A percentile compares a stretch with the other conserved stretches of the same genome.
Evolutionary conservation across 2,888 invertebrate species (phyloP).

Genomic region (Coenonympha glycerion): DNA sequence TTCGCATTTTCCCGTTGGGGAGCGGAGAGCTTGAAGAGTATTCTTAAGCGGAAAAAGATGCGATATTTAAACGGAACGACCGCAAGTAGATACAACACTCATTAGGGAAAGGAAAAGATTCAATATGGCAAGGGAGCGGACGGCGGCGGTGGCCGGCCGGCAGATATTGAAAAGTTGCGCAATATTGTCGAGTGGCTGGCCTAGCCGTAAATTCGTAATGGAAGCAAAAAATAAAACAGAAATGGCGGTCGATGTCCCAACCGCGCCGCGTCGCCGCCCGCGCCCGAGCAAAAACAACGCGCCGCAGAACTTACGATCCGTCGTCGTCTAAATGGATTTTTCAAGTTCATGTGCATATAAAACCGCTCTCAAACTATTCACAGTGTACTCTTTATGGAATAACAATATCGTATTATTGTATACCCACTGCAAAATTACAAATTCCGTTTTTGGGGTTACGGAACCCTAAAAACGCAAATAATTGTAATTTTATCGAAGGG

Average conservation of each 20-base stretch:
- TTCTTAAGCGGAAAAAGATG: not conserved
- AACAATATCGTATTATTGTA: too few relatives aligned
- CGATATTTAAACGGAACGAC: conserved; percentile 11
- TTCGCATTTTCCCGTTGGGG: not conserved
- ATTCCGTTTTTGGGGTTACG: too few relatives aligned
- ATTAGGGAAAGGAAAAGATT: conserved; percentile 65
- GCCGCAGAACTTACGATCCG: conserved; percentile 54
- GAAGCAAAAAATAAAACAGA: conserved; percentile 70
- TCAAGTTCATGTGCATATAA: conserved; percentile 43
- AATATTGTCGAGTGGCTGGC: conserved; percentile 72
- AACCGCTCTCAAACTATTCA: conserved; percentile 4
- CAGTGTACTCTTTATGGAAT: not conserved
- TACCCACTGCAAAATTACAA: too few relatives aligned
- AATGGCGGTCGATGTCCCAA: conserved; percentile 43
- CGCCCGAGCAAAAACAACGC: conserved; percentile 64
- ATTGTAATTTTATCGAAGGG: too few relatives aligned
- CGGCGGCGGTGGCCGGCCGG: conserved; percentile 45
- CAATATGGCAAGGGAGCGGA: conserved; percentile 62
- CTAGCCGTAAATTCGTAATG: conserved; percentile 73
- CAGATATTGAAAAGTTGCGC: conserved; percentile 76
- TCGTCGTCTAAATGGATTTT: conserved; percentile 58
- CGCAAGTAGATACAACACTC: conserved; percentile 38
- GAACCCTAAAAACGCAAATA: too few relatives aligned
- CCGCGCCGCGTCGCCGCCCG: conserved; percentile 40
- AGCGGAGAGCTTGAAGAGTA: too few relatives aligned